Evolutionary conservation across 2,888 invertebrate species (phyloP).

Genomic region (Auanema sp.): DNA sequence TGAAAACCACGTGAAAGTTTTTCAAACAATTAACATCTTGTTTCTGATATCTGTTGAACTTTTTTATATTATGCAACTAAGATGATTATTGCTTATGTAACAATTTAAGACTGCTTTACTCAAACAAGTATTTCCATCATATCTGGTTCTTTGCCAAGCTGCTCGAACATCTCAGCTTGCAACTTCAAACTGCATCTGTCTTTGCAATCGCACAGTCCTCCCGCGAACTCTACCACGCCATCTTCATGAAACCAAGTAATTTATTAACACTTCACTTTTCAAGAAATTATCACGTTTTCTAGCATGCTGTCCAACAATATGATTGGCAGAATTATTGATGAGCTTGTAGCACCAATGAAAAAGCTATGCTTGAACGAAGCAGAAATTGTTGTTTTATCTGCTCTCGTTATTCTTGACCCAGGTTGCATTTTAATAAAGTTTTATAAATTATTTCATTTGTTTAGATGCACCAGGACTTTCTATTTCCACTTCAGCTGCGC

Average conservation of each 20-base stretch:
- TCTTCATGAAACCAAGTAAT: constrained; percentile 54
- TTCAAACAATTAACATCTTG: background rate
- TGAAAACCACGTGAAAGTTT: background rate
- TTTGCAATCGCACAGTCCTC: constrained; percentile 53
- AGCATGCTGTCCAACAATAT: constrained; percentile 58
- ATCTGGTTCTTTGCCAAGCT: constrained; percentile 35
- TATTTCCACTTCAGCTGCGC: constrained; percentile 26
- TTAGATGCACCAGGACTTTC: constrained; percentile 38
- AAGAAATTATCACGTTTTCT: constrained; percentile 15
- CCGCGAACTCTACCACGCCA: constrained; percentile 51
- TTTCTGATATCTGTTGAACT: too few relatives aligned
- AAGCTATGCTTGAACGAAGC: constrained; percentile 43
- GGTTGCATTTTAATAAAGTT: constrained; percentile 24
- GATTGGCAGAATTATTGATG: constrained; percentile 55
- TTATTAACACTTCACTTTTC: background rate
- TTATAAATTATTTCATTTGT: background rate
- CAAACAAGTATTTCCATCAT: constrained; percentile 32
- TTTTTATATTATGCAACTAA: too few relatives aligned
- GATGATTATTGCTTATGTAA: too few relatives aligned
- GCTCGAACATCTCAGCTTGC: constrained; percentile 32
- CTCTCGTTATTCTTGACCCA: constrained; percentile 56
- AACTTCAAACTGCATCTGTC: constrained; percentile 35
- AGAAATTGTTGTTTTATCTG: constrained; percentile 53
- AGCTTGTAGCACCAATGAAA: constrained; percentile 52
- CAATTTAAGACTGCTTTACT: constrained; percentile 16